These are phyloP conservation scores for Clarias fuscus DNA, from an alignment of 2,797 vertebrate species.

Conservation along the genomic window DNA sequence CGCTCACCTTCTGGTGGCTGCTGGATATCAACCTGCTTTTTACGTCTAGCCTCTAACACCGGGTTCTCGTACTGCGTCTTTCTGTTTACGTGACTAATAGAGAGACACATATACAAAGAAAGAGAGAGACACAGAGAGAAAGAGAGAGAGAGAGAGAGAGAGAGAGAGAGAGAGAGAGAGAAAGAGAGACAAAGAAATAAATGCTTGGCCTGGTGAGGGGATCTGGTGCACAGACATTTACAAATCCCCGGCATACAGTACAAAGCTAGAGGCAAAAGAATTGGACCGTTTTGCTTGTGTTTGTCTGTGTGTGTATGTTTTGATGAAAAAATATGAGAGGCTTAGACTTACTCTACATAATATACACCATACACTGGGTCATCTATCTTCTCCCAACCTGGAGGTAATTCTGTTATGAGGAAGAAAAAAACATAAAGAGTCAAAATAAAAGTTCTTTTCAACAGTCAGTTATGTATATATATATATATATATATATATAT, in stretches of 20 bases:
- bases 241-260: constrained; percentile 12
- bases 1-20: constrained; percentile 83
- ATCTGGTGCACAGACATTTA: constrained; percentile 7
- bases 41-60: constrained; percentile 90
- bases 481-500: not conserved
- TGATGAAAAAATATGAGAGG: not conserved
- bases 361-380: constrained; percentile 98
- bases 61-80: constrained; percentile 99
- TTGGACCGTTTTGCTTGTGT: not conserved
- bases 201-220: constrained; percentile 5
- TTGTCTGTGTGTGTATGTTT: not conserved
- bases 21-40: constrained; percentile 86
- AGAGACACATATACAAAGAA: not conserved
- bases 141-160: not conserved
- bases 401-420: constrained; percentile 83
- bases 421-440: not conserved
- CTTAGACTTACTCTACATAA: constrained; percentile 97
- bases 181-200: not conserved
- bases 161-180: too few relatives aligned
- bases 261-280: constrained; percentile 25
- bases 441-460: not conserved
- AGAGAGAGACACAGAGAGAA: constrained; percentile 21
- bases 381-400: constrained; percentile 99
- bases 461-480: not conserved
- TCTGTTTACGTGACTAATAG: constrained; percentile 92